Percentiles rank a stretch among this genome's conserved stretches.
Evolutionary conservation across 2,113 vertebrate species (phyloP).

Genomic region (Panurus biarmicus): DNA sequence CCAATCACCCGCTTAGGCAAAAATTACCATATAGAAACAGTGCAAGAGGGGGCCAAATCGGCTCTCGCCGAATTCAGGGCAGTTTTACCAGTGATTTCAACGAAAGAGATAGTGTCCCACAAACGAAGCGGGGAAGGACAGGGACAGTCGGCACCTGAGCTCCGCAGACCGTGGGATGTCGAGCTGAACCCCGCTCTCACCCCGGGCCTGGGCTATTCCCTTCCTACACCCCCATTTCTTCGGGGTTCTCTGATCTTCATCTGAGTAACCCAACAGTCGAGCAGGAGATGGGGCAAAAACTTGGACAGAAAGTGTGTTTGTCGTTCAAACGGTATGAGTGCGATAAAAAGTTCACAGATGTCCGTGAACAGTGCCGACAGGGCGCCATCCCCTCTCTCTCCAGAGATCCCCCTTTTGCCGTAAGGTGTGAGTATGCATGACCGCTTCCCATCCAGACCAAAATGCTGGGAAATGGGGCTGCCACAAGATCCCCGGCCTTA

Average conservation of each 20-base stretch:
- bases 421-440: neutral
- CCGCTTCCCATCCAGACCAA: neutral
- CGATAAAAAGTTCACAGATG: neutral
- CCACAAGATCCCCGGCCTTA: neutral
- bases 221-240: neutral
- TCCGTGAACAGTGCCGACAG: too few relatives aligned
- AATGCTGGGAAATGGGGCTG: neutral
- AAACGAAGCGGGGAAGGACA: neutral
- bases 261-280: neutral
- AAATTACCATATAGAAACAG: neutral
- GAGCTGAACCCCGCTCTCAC: neutral
- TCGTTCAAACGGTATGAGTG: neutral
- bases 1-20: neutral
- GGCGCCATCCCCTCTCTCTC: neutral
- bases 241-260: neutral
- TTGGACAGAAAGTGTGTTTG: neutral
- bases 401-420: neutral
- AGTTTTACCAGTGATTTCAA: neutral
- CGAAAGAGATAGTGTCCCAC: neutral
- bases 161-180: neutral
- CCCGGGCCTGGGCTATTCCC: neutral
- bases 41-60: fast-evolving
- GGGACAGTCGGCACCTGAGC: neutral
- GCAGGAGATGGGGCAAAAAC: neutral
- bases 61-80: neutral